These are phyloP conservation scores for Pachycephala philippinensis DNA, from an alignment of 2,113 vertebrate species.

Conservation along the genomic window DNA sequence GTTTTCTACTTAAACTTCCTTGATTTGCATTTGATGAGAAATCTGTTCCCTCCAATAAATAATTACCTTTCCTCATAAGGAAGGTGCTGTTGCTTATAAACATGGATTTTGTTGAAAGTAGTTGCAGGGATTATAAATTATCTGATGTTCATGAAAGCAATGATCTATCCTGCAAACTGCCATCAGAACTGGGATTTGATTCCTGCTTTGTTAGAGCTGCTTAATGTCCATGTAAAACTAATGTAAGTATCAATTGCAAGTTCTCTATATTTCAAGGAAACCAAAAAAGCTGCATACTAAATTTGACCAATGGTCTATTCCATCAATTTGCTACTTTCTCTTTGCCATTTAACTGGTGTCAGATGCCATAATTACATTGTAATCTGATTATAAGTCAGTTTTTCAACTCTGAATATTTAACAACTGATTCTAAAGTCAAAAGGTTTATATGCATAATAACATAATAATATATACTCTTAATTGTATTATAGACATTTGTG, in stretches of 20 bases:
- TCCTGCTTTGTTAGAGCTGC: neutral
- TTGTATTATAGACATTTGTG: neutral
- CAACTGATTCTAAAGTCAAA: neutral
- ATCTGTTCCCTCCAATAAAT: neutral
- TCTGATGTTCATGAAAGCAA: neutral
- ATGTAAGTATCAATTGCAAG: neutral
- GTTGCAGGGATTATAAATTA: neutral
- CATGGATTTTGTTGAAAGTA: neutral
- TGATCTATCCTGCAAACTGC: neutral
- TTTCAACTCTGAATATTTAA: neutral
- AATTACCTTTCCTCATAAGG: neutral
- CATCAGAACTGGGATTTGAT: neutral
- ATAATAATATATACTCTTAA: neutral
- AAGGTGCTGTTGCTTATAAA: neutral
- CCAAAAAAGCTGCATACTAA: neutral
- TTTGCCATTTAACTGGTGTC: neutral
- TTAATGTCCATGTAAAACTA: neutral
- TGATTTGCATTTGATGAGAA: neutral
- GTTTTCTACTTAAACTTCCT: neutral
- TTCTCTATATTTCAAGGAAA: neutral
- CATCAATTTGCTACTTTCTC: neutral
- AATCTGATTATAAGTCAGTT: neutral
- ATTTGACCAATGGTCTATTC: neutral
- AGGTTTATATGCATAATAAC: neutral
- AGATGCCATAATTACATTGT: neutral